phyloP scores from a whole-genome alignment of 2,888 invertebrate species.

The Apodemia zela region DNA sequence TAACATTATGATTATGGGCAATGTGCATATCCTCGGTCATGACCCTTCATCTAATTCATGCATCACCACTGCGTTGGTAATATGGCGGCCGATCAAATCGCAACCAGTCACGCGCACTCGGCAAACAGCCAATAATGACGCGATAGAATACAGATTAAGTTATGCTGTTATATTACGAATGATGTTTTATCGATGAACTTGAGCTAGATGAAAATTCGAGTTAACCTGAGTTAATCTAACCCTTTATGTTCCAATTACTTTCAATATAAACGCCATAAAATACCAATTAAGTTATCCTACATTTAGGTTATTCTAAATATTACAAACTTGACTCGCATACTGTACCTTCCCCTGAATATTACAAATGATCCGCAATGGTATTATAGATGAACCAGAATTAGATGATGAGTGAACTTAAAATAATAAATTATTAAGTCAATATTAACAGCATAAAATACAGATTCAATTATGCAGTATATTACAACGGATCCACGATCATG shows the following conservation, averaged over 20 bases:
- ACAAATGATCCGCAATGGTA: too few species aligned
- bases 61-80: slow-evolving; percentile 23
- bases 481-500: too few species aligned
- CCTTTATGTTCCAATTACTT: not conserved
- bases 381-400: too few species aligned
- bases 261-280: too few species aligned
- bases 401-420: too few species aligned
- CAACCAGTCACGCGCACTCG: slow-evolving; percentile 28
- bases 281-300: too few species aligned
- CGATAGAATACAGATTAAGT: slow-evolving; percentile 21
- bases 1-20: slow-evolving; percentile 18
- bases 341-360: too few species aligned
- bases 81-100: slow-evolving; percentile 23
- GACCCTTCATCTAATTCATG: slow-evolving; percentile 33
- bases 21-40: slow-evolving; percentile 30
- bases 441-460: too few species aligned
- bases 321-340: too few species aligned
- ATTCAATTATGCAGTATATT: too few species aligned
- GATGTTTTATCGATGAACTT: not conserved
- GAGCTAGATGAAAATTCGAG: not conserved
- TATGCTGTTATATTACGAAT: slow-evolving; percentile 19
- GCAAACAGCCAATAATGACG: slow-evolving; percentile 24
- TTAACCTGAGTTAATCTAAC: not conserved
- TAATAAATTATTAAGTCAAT: too few species aligned
- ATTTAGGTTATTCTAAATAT: too few species aligned